These are phyloP conservation scores for Garra rufa DNA, from an alignment of 2,113 vertebrate species.

Conservation along the genomic window DNA sequence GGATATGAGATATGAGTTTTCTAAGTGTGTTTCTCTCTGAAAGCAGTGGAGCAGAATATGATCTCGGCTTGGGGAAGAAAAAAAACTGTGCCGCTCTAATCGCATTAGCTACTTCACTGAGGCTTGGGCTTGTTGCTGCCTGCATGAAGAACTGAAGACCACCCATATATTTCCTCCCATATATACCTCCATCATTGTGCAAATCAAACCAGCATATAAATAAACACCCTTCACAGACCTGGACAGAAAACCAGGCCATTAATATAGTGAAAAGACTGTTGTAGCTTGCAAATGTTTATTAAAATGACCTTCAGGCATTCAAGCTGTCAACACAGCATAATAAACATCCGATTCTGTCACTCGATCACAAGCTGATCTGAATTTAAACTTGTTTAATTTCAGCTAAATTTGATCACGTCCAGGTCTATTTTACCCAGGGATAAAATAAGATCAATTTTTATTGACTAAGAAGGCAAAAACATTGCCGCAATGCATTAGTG, in stretches of 20 bases:
- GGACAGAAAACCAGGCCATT: background rate
- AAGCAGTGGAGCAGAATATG: background rate
- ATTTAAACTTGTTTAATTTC: slow-evolving; percentile 4
- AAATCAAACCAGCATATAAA: slow-evolving; percentile 4
- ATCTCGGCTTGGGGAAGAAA: background rate
- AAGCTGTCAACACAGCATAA: background rate
- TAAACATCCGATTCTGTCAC: background rate
- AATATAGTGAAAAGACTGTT: background rate
- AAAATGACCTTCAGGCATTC: background rate
- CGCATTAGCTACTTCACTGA: slow-evolving; percentile 3
- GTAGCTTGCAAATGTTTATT: background rate
- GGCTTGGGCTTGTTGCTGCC: background rate
- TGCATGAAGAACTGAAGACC: slow-evolving; percentile 25
- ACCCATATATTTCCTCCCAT: background rate
- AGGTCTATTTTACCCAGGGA: background rate
- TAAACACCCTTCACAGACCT: background rate
- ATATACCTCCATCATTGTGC: background rate
- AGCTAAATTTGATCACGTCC: background rate
- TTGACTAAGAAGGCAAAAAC: background rate
- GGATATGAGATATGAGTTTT: slow-evolving; percentile 18
- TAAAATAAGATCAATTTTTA: background rate
- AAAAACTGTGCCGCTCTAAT: background rate
- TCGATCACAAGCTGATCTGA: slow-evolving; percentile 8
- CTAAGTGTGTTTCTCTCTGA: background rate
- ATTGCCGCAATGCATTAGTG: background rate